Evolutionary conservation across 2,888 invertebrate genomes (phyloP), one percentile per base, ranked within the genome.

Genomic region (Habrosyne pyritoides): DNA sequence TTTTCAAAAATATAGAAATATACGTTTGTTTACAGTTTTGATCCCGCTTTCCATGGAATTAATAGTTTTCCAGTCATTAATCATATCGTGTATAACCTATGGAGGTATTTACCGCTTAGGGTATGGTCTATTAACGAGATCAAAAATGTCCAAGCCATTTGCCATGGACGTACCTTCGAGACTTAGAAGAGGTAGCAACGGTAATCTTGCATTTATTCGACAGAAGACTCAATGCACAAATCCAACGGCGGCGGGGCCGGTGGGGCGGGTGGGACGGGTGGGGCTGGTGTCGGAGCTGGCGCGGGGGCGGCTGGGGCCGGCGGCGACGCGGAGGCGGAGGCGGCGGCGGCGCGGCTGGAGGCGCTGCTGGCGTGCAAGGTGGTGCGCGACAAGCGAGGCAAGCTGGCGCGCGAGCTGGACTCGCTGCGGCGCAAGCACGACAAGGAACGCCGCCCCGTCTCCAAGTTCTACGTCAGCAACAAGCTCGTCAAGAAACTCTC

Each of bases 331-430:
- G n/a, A n/a, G n/a, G n/a, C n/a, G n/a, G n/a, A n/a, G n/a, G n/a
- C n/a, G n/a, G n/a, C n/a, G n/a, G 96, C 97, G 0, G 98, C 97
- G 73, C 93, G 96, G 0, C 84, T 98, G 51, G 97, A 97, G 18
- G 95, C 95, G 66, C 93, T 99, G 21, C 94, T 97, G 75, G 96
- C 96, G 5, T 95, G 95, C 79, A 98, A 98, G 85, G 80, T 94
- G 47, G 97, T 98, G 12, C 95, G 95, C 55, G 98, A 98, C 73
- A 97, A 97, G 77, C 94, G 95, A 47, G 77, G 94, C 0, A 98
- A 98, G 82, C 87, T 98, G 66, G 97, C 98, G 55, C 97, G 98
- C 79, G 98, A 98, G 79, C 84, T 99, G 55, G 98, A 98, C 71
- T 93, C 95, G 26, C 80, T 98, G 57, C 93, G 96, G 54, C 95